A percentile compares a stretch with the other conserved stretches of the same genome.
Conservation (phyloP, 2,888 invertebrate genomes). For the Andrena dorsata region DNA sequence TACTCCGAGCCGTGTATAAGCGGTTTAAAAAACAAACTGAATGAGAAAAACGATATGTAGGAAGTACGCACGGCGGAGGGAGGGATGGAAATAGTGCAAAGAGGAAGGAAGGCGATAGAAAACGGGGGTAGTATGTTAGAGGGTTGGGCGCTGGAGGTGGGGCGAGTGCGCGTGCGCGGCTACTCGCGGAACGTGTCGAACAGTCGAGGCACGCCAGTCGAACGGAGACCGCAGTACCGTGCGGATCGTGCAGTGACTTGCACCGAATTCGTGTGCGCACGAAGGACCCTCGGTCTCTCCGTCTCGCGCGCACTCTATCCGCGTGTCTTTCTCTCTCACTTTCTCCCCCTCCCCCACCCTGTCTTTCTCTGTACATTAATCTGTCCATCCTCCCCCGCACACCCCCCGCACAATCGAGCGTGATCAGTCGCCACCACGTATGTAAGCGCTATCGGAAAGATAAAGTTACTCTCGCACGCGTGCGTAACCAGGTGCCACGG, state of each 20-base stretch:
- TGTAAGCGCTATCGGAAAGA: background rate
- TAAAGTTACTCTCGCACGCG: background rate
- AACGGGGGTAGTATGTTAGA: constrained; percentile 66
- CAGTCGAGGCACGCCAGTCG: constrained; percentile 70
- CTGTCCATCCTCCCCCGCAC: constrained; percentile 15
- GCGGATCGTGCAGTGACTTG: constrained; percentile 66
- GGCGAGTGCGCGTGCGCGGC: constrained; percentile 62
- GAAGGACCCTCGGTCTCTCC: constrained; percentile 50
- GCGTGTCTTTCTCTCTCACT: constrained; percentile 8
- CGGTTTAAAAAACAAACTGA: background rate
- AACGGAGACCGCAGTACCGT: constrained; percentile 77
- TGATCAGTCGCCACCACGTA: constrained; percentile 1
- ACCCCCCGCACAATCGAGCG: background rate
- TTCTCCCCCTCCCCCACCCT: constrained; percentile 12
- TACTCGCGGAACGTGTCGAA: constrained; percentile 55
- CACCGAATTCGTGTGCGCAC: constrained; percentile 57
- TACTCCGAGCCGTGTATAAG: background rate
- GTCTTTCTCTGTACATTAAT: constrained; percentile 8
- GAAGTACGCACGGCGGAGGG: background rate
- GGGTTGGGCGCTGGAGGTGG: constrained; percentile 57
- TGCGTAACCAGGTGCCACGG: background rate
- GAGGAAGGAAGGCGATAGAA: constrained; percentile 30
- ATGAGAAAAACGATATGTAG: background rate
- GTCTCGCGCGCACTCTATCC: constrained; percentile 49
- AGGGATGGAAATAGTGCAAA: constrained; percentile 36